Evolutionary conservation across 2,797 vertebrate species (phyloP), one percentile per base, ranked within the genome.

Genomic region (Sylvia borin): DNA sequence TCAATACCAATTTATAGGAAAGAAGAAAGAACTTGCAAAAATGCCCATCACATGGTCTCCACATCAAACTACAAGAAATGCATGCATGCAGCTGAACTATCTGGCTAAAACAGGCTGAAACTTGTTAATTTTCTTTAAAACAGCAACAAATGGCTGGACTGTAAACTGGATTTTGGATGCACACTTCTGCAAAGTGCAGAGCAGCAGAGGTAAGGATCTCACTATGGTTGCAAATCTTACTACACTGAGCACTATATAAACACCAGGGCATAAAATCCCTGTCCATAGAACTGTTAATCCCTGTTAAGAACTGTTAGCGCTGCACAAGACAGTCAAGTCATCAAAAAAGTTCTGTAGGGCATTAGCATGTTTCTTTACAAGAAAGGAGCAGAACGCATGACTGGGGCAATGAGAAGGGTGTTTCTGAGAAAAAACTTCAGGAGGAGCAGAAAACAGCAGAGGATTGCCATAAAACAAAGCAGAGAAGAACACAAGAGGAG

Each of bases 41-140:
- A 25, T 4, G 2, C 24, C 18, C 40, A 13, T 25, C 60, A 18
- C 4, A 13, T 50, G 20, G 7, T 68, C 53, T 65, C 20, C 20
- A 61, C 51, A 60, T 10, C 15, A 58, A n/a, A 61, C 13, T 26
- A 17, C 16, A 53, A 8, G 34, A 78, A 64, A 47, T 3, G 5
- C 5, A 29, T 2, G 2, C 11, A 16, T 0, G 0, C 9, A 64
- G 42, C 9, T 57, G 26, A 73, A 78, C 13, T 13, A 2, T 13
- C 32, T 42, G 60, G 18, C 54, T 65, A 65, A 94, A 76, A 11
- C 3, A 34, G 32, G 36, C 2, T 79, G 47, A 9, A 78, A 32
- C 5, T 65, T 65, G 12, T 55, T 26, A 65, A 40, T 42, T 60
- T 5, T 16, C 17, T 85, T 62, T 11, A 73, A 13, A 60, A 10